A percentile compares a stretch with the other conserved stretches of the same genome.
phyloP scores from a whole-genome alignment of 2,113 vertebrate species.

The Ramphastos sulfuratus region DNA sequence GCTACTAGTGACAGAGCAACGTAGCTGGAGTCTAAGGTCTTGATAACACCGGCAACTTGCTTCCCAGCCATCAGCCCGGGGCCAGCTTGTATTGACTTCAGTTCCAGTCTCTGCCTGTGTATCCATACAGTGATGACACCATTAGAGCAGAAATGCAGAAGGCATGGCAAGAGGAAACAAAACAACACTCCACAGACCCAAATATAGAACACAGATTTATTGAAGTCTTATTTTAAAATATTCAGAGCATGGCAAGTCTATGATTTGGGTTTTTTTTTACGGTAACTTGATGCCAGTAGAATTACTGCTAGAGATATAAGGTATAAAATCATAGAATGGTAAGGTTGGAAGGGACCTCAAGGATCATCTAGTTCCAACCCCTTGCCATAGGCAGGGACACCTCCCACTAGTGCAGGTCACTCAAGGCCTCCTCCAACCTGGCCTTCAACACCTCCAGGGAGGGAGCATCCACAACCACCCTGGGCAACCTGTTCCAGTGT shows the following conservation, averaged over 20 bases:
- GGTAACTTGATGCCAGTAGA: neutral
- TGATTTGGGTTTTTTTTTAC: neutral
- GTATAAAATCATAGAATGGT: neutral
- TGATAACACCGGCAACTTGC: slow-evolving; percentile 78
- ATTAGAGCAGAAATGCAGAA: neutral
- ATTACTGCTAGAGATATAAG: neutral
- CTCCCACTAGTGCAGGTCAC: too few species aligned
- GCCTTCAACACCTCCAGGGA: too few species aligned
- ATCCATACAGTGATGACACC: neutral
- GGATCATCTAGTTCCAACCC: too few species aligned
- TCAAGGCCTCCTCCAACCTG: too few species aligned
- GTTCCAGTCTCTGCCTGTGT: slow-evolving; percentile 85
- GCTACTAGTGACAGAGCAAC: slow-evolving; percentile 80
- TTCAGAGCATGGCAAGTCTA: neutral
- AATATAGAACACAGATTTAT: neutral
- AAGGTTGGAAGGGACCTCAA: too few species aligned
- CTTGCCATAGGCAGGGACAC: too few species aligned
- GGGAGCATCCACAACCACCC: too few species aligned
- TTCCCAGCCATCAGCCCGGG: slow-evolving; percentile 82
- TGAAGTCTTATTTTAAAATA: neutral
- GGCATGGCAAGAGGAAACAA: neutral
- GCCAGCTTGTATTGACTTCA: slow-evolving; percentile 81
- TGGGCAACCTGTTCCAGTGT: too few species aligned
- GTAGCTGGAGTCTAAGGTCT: slow-evolving; percentile 84
- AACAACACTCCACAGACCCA: neutral